Evolutionary conservation across 2,888 invertebrate species (phyloP).

Genomic region (Callinectes sapidus): DNA sequence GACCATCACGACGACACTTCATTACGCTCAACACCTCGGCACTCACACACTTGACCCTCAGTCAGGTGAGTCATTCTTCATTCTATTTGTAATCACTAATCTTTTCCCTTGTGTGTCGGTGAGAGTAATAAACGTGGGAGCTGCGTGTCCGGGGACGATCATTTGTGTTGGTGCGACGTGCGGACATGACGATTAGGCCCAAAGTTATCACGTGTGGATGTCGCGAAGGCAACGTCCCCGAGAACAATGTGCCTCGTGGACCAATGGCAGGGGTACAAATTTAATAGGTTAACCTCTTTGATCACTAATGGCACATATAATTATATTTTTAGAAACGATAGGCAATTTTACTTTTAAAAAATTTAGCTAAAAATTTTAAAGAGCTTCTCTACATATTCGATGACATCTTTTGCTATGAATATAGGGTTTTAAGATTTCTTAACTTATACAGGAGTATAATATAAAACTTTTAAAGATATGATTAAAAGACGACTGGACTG

Average conservation of each 20-base stretch:
- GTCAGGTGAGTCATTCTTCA: neutral
- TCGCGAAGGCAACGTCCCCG: neutral
- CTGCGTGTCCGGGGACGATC: constrained; percentile 1
- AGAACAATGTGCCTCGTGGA: neutral
- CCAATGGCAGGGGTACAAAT: neutral
- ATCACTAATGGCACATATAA: too few species aligned
- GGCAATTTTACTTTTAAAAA: too few species aligned
- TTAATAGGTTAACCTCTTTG: too few species aligned
- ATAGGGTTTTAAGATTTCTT: too few species aligned
- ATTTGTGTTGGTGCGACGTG: neutral
- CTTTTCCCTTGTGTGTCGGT: neutral
- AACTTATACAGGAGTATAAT: too few species aligned
- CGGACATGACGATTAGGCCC: neutral
- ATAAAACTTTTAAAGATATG: too few species aligned
- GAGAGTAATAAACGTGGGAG: constrained; percentile 20
- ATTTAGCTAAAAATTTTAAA: too few species aligned
- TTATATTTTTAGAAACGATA: too few species aligned
- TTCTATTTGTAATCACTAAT: neutral
- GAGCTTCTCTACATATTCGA: too few species aligned
- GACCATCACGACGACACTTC: neutral
- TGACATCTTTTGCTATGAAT: too few species aligned
- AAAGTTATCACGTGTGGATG: constrained; percentile 26
- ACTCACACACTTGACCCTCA: constrained; percentile 26
- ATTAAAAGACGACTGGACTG: too few species aligned
- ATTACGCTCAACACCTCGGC: neutral